Evolutionary conservation across 1,140 invertebrate species (phyloP).

Genomic region (Orchesella cincta): DNA sequence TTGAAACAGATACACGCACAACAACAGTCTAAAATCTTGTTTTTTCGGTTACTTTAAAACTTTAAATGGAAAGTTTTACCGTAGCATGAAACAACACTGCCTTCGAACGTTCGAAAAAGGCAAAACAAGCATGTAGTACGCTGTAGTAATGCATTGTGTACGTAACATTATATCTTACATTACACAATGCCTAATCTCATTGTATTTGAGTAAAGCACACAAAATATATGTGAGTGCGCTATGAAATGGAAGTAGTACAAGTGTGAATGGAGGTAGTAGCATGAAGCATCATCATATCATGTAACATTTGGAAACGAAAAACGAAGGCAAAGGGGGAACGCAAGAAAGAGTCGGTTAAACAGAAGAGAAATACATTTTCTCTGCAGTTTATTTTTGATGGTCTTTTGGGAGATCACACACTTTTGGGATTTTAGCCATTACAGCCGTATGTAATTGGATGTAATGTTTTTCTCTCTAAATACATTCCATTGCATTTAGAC

Average conservation of each 20-base stretch:
- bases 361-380: neutral
- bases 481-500: conserved; percentile 2
- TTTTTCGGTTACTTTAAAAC: neutral
- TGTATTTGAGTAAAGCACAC: too few relatives aligned
- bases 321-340: neutral
- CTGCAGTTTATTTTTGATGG: conserved; percentile 3
- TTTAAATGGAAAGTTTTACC: too few relatives aligned
- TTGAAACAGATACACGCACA: neutral
- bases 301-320: neutral
- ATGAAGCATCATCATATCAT: too few relatives aligned
- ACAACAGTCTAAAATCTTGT: neutral
- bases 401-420: conserved; percentile 7
- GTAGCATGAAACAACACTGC: too few relatives aligned
- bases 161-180: too few relatives aligned
- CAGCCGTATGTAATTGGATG: conserved; percentile 18
- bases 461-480: conserved; percentile 15
- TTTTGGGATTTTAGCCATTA: conserved; percentile 20
- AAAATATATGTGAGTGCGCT: neutral
- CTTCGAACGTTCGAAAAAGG: too few relatives aligned
- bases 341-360: neutral
- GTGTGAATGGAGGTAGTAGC: too few relatives aligned
- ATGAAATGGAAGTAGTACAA: too few relatives aligned
- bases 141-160: too few relatives aligned
- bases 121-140: too few relatives aligned
- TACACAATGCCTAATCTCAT: too few relatives aligned